Percentiles rank a stretch among this genome's conserved stretches.
phyloP scores from a whole-genome alignment of 35 echinoderm and acorn worm genomes.

The Ophiothrix spiculata region DNA sequence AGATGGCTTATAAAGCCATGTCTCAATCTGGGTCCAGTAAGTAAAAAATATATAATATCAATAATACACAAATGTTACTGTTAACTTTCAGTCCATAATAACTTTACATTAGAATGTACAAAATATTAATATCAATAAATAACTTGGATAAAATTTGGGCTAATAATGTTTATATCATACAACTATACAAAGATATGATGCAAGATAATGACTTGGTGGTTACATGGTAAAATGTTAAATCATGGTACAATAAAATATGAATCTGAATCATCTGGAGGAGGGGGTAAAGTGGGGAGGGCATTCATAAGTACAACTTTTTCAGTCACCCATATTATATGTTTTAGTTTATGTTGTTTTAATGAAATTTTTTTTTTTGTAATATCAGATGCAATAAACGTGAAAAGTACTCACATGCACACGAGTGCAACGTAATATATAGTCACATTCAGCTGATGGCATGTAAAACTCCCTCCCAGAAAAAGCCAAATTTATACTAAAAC shows the following conservation, averaged over 20 bases:
- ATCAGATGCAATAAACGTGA: too few relatives aligned
- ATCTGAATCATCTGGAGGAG: not conserved
- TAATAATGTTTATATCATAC: not conserved
- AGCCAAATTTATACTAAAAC: too few relatives aligned
- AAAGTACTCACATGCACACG: too few relatives aligned
- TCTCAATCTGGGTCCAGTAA: too few relatives aligned
- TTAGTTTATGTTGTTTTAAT: too few relatives aligned
- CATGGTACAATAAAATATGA: not conserved
- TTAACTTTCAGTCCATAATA: constrained; percentile 5
- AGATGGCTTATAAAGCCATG: too few relatives aligned
- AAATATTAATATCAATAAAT: constrained; percentile 3
- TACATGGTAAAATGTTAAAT: not conserved
- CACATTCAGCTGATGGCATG: too few relatives aligned
- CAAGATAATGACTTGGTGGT: not conserved
- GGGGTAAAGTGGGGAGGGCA: not conserved
- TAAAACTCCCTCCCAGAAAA: too few relatives aligned
- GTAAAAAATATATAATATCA: constrained; percentile 1
- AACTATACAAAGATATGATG: not conserved
- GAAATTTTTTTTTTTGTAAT: too few relatives aligned
- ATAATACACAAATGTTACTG: not conserved
- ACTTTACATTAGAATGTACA: not conserved
- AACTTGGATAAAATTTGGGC: not conserved
- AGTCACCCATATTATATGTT: not conserved
- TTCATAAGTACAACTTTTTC: not conserved
- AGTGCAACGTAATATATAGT: too few relatives aligned